These are phyloP conservation scores for Dendrolimus kikuchii DNA, from an alignment of 1,140 invertebrate genomes.

Conservation along the genomic window DNA sequence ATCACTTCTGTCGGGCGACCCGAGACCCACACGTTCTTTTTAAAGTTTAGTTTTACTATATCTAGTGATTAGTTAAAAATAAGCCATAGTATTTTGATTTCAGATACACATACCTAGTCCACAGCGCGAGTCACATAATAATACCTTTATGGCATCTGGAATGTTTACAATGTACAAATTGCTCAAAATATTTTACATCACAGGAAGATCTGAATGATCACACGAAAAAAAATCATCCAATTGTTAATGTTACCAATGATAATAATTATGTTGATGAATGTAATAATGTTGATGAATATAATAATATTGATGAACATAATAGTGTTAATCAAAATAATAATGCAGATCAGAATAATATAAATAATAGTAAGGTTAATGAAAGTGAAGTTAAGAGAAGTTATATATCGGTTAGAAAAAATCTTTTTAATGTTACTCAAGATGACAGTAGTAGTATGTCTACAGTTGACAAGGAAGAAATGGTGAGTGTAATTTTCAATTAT, in stretches of 20 bases:
- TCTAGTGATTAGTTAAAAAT: neutral
- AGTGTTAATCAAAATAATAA: neutral
- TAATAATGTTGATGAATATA: neutral
- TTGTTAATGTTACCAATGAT: neutral
- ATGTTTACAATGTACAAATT: constrained; percentile 18
- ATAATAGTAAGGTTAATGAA: too few relatives aligned
- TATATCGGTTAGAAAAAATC: too few relatives aligned
- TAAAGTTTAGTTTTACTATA: neutral
- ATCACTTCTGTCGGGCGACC: too few relatives aligned
- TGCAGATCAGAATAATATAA: too few relatives aligned
- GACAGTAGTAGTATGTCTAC: too few relatives aligned
- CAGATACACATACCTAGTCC: constrained; percentile 33
- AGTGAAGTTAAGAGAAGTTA: too few relatives aligned
- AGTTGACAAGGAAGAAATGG: too few relatives aligned
- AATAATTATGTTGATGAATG: neutral
- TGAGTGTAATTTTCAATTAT: too few relatives aligned
- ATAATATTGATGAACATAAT: constrained; percentile 3
- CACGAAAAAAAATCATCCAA: constrained; percentile 8
- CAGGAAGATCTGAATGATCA: constrained; percentile 15
- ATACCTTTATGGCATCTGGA: constrained; percentile 33
- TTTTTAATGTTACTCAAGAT: too few relatives aligned
- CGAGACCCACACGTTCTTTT: neutral
- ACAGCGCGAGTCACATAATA: constrained; percentile 41
- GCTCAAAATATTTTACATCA: constrained; percentile 20
- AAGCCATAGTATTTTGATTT: constrained; percentile 15